These are phyloP conservation scores for Venustoraphidia nigricollis DNA, from an alignment of 2,888 invertebrate genomes.

Conservation along the genomic window DNA sequence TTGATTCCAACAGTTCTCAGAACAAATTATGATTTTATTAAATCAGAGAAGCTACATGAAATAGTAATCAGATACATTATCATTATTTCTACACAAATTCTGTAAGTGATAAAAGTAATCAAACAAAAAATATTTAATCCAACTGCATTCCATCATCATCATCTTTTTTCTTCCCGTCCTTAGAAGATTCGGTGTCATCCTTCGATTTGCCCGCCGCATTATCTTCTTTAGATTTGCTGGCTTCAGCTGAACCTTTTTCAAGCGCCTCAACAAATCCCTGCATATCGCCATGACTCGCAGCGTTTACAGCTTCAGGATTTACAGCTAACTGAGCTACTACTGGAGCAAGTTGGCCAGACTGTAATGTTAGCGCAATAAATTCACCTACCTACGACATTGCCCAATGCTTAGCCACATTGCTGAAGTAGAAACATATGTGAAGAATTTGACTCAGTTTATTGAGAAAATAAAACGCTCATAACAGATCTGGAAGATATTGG, in stretches of 20 bases:
- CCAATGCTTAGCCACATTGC: no score
- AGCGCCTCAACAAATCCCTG: conserved; percentile 85
- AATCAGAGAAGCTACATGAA: no score
- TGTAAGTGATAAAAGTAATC: background rate
- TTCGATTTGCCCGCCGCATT: conserved; percentile 18
- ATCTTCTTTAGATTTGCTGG: conserved; percentile 9
- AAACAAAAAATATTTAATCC: conserved; percentile 21
- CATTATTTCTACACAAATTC: no score
- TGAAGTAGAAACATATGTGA: no score
- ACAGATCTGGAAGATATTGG: no score
- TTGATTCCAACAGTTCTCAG: no score
- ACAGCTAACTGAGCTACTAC: conserved; percentile 89
- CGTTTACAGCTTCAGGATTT: conserved; percentile 74
- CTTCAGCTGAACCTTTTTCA: conserved; percentile 38
- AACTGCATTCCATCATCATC: conserved; percentile 39
- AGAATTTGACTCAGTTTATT: no score
- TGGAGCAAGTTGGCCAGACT: conserved; percentile 94
- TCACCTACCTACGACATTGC: no score
- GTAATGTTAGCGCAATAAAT: no score
- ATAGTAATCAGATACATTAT: no score
- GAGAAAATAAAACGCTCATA: no score
- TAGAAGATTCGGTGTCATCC: conserved; percentile 21
- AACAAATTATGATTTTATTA: no score
- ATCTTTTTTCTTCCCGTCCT: conserved; percentile 26
- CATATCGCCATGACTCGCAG: conserved; percentile 84